These are phyloP conservation scores for Endotricha flammealis DNA, from an alignment of 2,888 invertebrate species.

Conservation along the genomic window DNA sequence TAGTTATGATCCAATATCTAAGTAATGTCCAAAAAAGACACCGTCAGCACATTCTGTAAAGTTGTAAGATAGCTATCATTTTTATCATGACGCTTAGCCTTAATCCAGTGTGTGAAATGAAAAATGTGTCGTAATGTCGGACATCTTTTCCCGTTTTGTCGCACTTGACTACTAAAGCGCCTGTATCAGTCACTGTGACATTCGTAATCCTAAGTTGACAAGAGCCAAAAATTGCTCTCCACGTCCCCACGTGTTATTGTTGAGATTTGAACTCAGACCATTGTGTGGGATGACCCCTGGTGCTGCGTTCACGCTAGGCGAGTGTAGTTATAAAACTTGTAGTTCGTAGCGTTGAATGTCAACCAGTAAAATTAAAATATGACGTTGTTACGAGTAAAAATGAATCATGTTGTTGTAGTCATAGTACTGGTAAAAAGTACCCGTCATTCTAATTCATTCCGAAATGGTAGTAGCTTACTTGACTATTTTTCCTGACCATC, in stretches of 20 bases:
- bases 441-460: too few species aligned
- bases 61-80: neutral
- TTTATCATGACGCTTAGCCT: neutral
- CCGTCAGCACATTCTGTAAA: neutral
- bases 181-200: slow-evolving; percentile 35
- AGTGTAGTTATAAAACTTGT: too few species aligned
- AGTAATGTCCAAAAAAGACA: neutral
- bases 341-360: too few species aligned
- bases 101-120: slow-evolving; percentile 4
- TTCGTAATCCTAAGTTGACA: slow-evolving; percentile 38
- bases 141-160: slow-evolving; percentile 3
- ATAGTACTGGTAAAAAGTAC: too few species aligned
- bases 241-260: slow-evolving; percentile 43
- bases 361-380: too few species aligned
- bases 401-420: too few species aligned
- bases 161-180: slow-evolving; percentile 23
- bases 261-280: slow-evolving; percentile 45
- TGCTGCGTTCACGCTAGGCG: slow-evolving; percentile 19
- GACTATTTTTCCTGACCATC: too few species aligned
- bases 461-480: too few species aligned
- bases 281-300: slow-evolving; percentile 39
- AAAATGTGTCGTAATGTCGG: slow-evolving; percentile 7
- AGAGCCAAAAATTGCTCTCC: slow-evolving; percentile 42
- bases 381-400: too few species aligned
- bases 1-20: too few species aligned